phyloP scores from a whole-genome alignment of 2,113 vertebrate species.

The Carassius auratus region DNA sequence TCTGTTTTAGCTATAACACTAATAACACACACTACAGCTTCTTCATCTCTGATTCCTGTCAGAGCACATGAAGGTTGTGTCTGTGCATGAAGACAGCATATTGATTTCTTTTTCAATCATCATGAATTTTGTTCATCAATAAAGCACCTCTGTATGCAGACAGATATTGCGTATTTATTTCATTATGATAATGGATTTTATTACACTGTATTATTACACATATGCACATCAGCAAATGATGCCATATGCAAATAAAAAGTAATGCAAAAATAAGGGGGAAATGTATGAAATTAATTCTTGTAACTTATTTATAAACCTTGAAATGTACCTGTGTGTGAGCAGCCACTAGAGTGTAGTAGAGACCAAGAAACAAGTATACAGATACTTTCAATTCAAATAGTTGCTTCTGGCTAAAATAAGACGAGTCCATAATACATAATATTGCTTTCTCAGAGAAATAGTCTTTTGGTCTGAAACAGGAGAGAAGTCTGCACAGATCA shows the following conservation, averaged over 20 bases:
- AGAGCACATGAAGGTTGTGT: neutral
- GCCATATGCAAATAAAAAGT: neutral
- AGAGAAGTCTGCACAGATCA: no score
- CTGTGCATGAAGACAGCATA: constrained; percentile 44
- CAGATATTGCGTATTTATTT: neutral
- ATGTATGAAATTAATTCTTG: no score
- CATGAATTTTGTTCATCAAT: constrained; percentile 58
- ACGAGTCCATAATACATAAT: no score
- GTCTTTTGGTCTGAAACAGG: no score
- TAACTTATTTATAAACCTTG: neutral
- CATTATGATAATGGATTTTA: neutral
- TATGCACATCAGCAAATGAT: neutral
- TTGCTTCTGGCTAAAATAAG: no score
- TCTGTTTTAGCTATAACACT: neutral
- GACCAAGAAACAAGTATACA: no score
- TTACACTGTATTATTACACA: neutral
- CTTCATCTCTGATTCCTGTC: neutral
- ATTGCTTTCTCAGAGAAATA: no score
- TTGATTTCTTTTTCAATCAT: neutral
- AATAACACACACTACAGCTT: neutral
- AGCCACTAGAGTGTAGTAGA: neutral
- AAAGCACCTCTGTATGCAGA: constrained; percentile 71
- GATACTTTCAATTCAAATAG: no score
- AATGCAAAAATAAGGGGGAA: no score
- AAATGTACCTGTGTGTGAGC: neutral